Evolutionary conservation across 2,113 vertebrate species (phyloP), one percentile per base, ranked within the genome.

Genomic region (Shinisaurus crocodilurus): DNA sequence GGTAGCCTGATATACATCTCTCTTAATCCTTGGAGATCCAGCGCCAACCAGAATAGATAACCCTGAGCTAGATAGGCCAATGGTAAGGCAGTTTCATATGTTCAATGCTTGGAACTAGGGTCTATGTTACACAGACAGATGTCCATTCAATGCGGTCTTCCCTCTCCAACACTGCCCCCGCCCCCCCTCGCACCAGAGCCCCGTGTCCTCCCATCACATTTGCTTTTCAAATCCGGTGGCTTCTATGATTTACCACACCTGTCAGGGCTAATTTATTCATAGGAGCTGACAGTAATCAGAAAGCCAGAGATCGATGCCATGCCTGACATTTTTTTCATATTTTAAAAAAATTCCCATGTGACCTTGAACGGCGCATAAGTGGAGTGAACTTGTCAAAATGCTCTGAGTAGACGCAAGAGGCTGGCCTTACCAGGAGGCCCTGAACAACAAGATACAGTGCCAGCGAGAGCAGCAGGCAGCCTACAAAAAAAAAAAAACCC

Each of bases 201-300:
- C 87, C 27, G 25, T 1, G 93, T 95, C 95, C 94, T 95, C 94
- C 75, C 93, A 94, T 90, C 92, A 95, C 95, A 92, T 95, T 94
- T 93, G 54, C 94, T 96, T 94, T 50, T 94, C 1, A 89, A 95
- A 91, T 94, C 94, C 93, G 90, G 94, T 40, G 75, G 93, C 76
- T 94, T 87, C 89, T 89, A 92, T 90, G 93, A 96, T 97, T 95
- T 96, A 96, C 94, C 0, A 65, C 88, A 93, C 93, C 96, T 93
- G 94, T 96, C 95, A 96, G 76, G 92, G 91, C 90, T 96, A 95
- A 96, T 95, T 96, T 96, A 96, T 96, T 95, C 94, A 93, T 90
- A 89, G 6, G 85, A 93, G 95, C 92, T 90, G 93, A 90, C 93
- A 95, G 92, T 94, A 93, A 94, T 96, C 94, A 95, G 90, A 96